A percentile compares a stretch with the other conserved stretches of the same genome.
phyloP scores from a whole-genome alignment of 2,113 vertebrate species.

The Cheilinus undulatus region DNA sequence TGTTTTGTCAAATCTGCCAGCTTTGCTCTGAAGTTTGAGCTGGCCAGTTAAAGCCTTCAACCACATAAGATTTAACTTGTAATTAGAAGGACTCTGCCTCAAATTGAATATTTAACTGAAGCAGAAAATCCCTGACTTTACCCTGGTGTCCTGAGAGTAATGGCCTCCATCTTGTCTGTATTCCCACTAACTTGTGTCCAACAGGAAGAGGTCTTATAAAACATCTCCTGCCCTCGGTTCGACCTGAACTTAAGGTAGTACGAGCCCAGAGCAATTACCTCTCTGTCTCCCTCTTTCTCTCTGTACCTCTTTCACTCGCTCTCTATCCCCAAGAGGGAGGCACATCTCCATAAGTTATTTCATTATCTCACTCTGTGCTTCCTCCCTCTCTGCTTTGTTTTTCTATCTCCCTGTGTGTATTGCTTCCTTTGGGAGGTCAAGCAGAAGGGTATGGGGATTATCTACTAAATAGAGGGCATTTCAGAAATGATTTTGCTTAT shows the following conservation, averaged over 20 bases:
- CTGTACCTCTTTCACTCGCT: slow-evolving; percentile 47
- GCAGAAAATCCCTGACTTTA: slow-evolving; percentile 44
- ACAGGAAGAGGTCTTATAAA: slow-evolving; percentile 67
- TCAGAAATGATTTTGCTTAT: slow-evolving; percentile 57
- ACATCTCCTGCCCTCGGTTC: slow-evolving; percentile 63
- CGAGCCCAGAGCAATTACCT: slow-evolving; percentile 72
- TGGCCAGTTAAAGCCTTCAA: not conserved
- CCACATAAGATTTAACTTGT: slow-evolving; percentile 28
- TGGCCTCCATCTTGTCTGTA: slow-evolving; percentile 60
- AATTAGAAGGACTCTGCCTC: slow-evolving; percentile 26
- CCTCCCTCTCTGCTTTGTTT: slow-evolving; percentile 67
- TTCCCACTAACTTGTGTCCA: slow-evolving; percentile 65
- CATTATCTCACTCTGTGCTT: slow-evolving; percentile 77
- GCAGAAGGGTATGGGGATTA: slow-evolving; percentile 65
- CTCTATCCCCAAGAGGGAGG: slow-evolving; percentile 44
- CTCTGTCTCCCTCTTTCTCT: slow-evolving; percentile 34
- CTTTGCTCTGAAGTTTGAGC: not conserved
- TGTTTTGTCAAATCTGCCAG: not conserved
- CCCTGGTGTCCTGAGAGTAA: slow-evolving; percentile 38
- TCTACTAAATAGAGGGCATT: slow-evolving; percentile 64
- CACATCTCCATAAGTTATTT: slow-evolving; percentile 83
- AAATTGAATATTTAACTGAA: slow-evolving; percentile 59
- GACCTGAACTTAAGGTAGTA: slow-evolving; percentile 59
- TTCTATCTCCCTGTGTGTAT: slow-evolving; percentile 51
- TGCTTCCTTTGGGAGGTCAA: slow-evolving; percentile 70